phyloP scores from a whole-genome alignment of 2,888 invertebrate species.

The Timema cristinae region DNA sequence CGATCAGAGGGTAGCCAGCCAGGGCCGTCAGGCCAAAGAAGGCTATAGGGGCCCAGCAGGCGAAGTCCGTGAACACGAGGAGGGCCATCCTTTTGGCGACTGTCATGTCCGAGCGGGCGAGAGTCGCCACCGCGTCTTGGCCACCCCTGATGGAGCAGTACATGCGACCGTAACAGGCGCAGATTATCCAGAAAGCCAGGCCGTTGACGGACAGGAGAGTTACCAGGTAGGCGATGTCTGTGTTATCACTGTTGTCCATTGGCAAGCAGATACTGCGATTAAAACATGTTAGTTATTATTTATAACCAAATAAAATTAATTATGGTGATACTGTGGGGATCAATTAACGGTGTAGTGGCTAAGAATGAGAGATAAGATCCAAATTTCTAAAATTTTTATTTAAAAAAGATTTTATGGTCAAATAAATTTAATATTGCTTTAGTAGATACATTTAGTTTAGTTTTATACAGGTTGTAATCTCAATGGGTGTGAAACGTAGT shows the following conservation, averaged over 20 bases:
- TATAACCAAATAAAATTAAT: neutral
- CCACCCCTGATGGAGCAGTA: slow-evolving; percentile 53
- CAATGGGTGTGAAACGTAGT: no score
- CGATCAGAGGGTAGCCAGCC: slow-evolving; percentile 57
- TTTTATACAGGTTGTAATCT: no score
- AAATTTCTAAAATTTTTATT: no score
- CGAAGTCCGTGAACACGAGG: slow-evolving; percentile 62
- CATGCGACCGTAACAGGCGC: slow-evolving; percentile 60
- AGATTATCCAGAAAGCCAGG: slow-evolving; percentile 60
- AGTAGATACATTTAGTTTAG: no score
- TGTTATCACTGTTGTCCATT: slow-evolving; percentile 51
- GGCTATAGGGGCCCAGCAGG: slow-evolving; percentile 61
- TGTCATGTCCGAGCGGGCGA: slow-evolving; percentile 47
- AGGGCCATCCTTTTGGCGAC: slow-evolving; percentile 64
- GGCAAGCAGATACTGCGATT: slow-evolving; percentile 59
- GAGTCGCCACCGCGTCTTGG: slow-evolving; percentile 38
- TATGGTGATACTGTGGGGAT: no score
- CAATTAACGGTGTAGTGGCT: no score
- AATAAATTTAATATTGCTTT: no score
- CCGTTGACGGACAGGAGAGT: slow-evolving; percentile 57
- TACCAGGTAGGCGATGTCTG: slow-evolving; percentile 55
- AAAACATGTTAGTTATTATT: no score
- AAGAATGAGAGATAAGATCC: no score
- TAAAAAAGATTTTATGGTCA: no score
- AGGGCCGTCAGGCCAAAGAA: slow-evolving; percentile 63